Evolutionary conservation across 2,113 vertebrate genomes (phyloP), one percentile per base, ranked within the genome.

Genomic region (Ictalurus furcatus): DNA sequence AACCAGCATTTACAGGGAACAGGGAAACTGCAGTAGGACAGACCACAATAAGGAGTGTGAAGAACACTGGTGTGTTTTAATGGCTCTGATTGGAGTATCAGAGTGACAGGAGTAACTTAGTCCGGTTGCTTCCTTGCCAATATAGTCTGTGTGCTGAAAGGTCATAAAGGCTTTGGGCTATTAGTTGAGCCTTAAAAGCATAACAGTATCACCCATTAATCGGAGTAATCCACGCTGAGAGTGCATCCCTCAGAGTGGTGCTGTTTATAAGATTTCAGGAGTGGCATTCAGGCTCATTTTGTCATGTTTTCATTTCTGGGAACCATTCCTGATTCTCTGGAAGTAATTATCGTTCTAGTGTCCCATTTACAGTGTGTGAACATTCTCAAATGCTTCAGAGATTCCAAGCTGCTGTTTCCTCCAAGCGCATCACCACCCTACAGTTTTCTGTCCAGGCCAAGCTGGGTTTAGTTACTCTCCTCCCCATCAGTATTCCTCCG

Each of bases 401-500:
- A 54, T 0, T 6, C 69, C 82, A 88, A 25, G 21, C 37, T 48
- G 28, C 69, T 65, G 28, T 44, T 58, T 76, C 88, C 34, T 58
- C 65, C n/a, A 54, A 83, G 8, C 14, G 19, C 30, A 73, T 71
- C 87, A 54, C 63, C 34, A 69, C 52, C 40, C 65, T 71, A 44
- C 17, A 73, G 37, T 74, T 44, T 40, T 59, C 14, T 28, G 58
- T 30, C 40, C 40, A 2, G 17, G 81, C 67, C 40, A 78, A 34
- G 48, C 69, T 56, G 59, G 30, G 21, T 48, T 85, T 6, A 34
- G n/a, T 65, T 76, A 11, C 44, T 37, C n/a, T 17, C 87, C 12
- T 58, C 88, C n/a, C n/a, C 56, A 61, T 88, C 67, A 84, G 25
- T 74, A 74, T 48, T 28, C 17, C 81, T 48, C 81, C 17, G 34